These are phyloP conservation scores for Drosophila leontia DNA, from an alignment of 1,140 invertebrate species.

Conservation along the genomic window DNA sequence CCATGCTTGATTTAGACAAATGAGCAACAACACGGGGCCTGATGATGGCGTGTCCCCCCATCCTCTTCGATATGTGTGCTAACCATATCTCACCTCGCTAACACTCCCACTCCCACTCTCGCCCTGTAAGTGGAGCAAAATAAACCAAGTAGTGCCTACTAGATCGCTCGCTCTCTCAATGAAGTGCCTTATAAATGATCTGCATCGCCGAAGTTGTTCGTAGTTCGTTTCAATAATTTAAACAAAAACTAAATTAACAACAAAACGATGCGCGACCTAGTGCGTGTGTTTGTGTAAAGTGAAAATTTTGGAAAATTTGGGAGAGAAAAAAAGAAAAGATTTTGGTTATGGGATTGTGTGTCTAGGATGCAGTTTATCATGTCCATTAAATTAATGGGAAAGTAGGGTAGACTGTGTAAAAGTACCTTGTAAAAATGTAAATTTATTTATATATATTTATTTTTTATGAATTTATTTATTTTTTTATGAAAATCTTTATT, in stretches of 20 bases:
- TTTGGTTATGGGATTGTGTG: slow-evolving; percentile 48
- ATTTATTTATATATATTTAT: neutral
- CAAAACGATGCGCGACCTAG: slow-evolving; percentile 25
- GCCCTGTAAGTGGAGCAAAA: neutral
- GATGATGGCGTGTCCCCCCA: neutral
- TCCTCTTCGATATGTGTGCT: slow-evolving; percentile 1
- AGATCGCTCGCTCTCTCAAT: slow-evolving; percentile 23
- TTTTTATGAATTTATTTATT: too few species aligned
- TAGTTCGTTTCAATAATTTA: slow-evolving; percentile 72
- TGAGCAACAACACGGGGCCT: slow-evolving; percentile 45
- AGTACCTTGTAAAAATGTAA: too few species aligned
- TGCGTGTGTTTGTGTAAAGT: neutral
- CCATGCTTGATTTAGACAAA: slow-evolving; percentile 61
- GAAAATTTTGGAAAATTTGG: slow-evolving; percentile 25
- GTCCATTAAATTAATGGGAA: neutral
- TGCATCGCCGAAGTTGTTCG: slow-evolving; percentile 50
- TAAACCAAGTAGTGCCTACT: slow-evolving; percentile 9
- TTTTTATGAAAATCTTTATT: too few species aligned
- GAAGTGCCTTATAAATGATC: slow-evolving; percentile 80
- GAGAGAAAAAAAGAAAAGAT: neutral
- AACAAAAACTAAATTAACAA: slow-evolving; percentile 62
- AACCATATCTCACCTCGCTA: slow-evolving; percentile 1
- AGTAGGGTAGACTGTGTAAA: neutral
- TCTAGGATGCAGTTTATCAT: slow-evolving; percentile 17
- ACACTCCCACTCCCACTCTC: neutral